A percentile compares a stretch with the other conserved stretches of the same genome.
phyloP scores from a whole-genome alignment of 53 echinoderm and acorn worm species.

The Mesocentrotus franciscanus region DNA sequence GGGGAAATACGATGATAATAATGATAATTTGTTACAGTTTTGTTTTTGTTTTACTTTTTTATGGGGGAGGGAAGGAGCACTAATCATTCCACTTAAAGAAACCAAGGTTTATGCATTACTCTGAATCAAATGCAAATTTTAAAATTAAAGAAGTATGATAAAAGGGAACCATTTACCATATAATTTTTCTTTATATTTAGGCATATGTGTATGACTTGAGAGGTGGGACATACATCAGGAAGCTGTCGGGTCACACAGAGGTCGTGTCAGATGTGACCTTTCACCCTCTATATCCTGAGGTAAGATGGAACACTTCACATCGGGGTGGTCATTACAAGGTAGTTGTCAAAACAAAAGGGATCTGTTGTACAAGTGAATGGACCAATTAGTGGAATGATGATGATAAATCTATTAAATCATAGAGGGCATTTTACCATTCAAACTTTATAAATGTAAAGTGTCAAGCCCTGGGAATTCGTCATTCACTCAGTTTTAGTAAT shows the following conservation, averaged over 20 bases:
- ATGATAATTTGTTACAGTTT: too few relatives aligned
- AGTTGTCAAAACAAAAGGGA: not conserved
- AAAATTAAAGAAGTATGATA: not conserved
- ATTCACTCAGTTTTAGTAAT: too few relatives aligned
- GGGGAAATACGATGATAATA: too few relatives aligned
- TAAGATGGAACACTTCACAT: constrained; percentile 65
- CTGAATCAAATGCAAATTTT: not conserved
- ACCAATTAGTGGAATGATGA: too few relatives aligned
- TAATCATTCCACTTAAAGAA: too few relatives aligned
- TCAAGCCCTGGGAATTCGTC: too few relatives aligned
- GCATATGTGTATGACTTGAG: constrained; percentile 95
- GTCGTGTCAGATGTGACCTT: constrained; percentile 88
- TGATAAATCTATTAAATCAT: too few relatives aligned
- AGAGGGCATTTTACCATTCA: too few relatives aligned
- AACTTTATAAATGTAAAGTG: too few relatives aligned
- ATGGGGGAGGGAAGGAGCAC: too few relatives aligned
- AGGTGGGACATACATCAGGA: constrained; percentile 82
- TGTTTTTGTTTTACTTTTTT: too few relatives aligned
- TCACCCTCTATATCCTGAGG: constrained; percentile 96
- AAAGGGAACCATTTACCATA: not conserved
- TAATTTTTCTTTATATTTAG: constrained; percentile 40
- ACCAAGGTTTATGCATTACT: not conserved
- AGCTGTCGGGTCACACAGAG: constrained; percentile 91
- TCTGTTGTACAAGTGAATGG: constrained; percentile 56
- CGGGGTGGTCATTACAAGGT: not conserved